phyloP scores from a whole-genome alignment of 2,797 vertebrate species.

The Parambassis ranga region DNA sequence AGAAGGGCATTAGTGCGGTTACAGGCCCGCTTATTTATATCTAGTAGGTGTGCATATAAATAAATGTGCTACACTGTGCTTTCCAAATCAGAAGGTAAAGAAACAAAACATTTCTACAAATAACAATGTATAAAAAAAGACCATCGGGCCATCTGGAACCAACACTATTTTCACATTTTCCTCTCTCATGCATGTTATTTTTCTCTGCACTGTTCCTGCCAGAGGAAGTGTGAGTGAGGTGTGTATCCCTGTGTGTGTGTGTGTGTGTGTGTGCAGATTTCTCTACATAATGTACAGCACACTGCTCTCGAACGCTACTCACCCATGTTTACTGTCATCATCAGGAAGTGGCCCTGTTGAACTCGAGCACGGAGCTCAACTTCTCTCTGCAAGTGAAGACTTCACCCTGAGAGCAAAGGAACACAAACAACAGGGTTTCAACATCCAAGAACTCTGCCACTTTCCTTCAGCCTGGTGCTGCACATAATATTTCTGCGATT shows the following conservation, averaged over 20 bases:
- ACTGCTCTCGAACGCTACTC: conserved; percentile 50
- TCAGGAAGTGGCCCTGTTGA: conserved; percentile 82
- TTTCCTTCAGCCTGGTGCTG: conserved; percentile 24
- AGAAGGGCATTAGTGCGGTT: conserved; percentile 5
- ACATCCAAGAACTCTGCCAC: conserved; percentile 26
- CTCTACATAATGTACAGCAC: background rate
- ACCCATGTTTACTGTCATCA: conserved; percentile 90
- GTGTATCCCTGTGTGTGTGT: background rate
- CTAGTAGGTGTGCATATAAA: conserved; percentile 26
- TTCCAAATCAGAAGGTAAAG: background rate
- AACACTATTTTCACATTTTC: conserved; percentile 22
- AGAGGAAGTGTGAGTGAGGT: conserved; percentile 61
- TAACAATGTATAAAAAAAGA: background rate
- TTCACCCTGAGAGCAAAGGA: conserved; percentile 63
- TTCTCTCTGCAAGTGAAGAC: conserved; percentile 66
- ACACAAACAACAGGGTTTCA: conserved; percentile 42
- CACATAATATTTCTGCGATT: conserved; percentile 46
- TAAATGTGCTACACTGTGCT: background rate
- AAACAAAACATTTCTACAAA: background rate
- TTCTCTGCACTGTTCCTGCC: conserved; percentile 43
- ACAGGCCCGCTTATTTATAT: background rate
- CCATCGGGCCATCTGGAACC: conserved; percentile 49
- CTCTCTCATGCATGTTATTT: conserved; percentile 25
- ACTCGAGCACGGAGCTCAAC: conserved; percentile 79
- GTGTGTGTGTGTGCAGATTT: conserved; percentile 6